Evolutionary conservation across 2,888 invertebrate genomes (phyloP).

Genomic region (Sinopyrophorus schimmeli): DNA sequence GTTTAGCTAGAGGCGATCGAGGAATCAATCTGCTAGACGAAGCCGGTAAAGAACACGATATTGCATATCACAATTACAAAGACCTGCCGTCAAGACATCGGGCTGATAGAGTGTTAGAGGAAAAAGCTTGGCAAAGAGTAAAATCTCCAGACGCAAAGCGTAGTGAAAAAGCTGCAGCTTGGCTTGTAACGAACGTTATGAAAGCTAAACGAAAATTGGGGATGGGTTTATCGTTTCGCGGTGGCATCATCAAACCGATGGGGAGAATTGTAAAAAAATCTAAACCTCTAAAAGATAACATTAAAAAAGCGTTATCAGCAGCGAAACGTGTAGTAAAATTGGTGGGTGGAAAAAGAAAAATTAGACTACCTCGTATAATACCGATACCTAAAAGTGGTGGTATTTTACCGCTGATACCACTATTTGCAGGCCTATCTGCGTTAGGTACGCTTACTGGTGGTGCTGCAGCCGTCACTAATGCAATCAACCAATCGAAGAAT

Average conservation of each 20-base stretch:
- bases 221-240: slow-evolving; percentile 4
- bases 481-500: slow-evolving; percentile 35
- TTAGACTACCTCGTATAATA: slow-evolving; percentile 32
- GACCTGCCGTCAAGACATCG: slow-evolving; percentile 38
- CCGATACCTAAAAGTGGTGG: slow-evolving; percentile 46
- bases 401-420: slow-evolving; percentile 44
- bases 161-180: slow-evolving; percentile 44
- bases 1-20: slow-evolving; percentile 43
- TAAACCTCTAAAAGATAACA: background rate
- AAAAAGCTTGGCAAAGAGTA: slow-evolving; percentile 43
- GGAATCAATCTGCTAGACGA: slow-evolving; percentile 45
- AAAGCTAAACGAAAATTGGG: slow-evolving; percentile 28
- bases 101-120: slow-evolving; percentile 46
- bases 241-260: slow-evolving; percentile 1
- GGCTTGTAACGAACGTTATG: slow-evolving; percentile 42
- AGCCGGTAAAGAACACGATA: slow-evolving; percentile 46
- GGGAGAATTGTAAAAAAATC: background rate
- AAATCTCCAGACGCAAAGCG: slow-evolving; percentile 40
- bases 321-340: slow-evolving; percentile 1
- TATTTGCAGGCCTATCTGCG: slow-evolving; percentile 46
- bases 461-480: slow-evolving; percentile 36
- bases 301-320: background rate
- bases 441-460: slow-evolving; percentile 37
- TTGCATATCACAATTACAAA: slow-evolving; percentile 38
- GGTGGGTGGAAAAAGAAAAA: slow-evolving; percentile 15